phyloP scores from a whole-genome alignment of 2,797 vertebrate species.

The Odontamblyopus lacepedii region DNA sequence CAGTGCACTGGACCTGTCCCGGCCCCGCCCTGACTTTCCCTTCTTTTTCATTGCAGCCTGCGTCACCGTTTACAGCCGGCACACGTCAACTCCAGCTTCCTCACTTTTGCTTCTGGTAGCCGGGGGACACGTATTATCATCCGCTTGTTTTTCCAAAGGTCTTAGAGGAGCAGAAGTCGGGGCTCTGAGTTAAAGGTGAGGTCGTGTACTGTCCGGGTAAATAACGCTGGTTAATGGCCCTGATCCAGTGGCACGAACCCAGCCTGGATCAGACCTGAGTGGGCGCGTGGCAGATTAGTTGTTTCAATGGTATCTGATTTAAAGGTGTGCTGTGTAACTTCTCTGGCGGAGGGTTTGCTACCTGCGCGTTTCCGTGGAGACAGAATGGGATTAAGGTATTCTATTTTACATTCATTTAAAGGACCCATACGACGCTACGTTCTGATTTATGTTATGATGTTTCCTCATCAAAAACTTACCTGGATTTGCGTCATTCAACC shows the following conservation, averaged over 20 bases:
- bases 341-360: too few relatives aligned
- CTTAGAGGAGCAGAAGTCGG: slow-evolving; percentile 1
- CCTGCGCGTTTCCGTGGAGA: background rate
- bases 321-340: background rate
- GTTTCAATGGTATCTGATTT: slow-evolving; percentile 55
- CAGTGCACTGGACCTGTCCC: slow-evolving; percentile 66
- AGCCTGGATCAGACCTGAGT: slow-evolving; percentile 50
- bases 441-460: too few relatives aligned
- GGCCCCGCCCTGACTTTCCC: slow-evolving; percentile 61
- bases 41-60: slow-evolving; percentile 29
- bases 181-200: slow-evolving; percentile 47
- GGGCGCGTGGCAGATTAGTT: slow-evolving; percentile 32
- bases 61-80: slow-evolving; percentile 53
- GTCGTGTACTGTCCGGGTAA: background rate
- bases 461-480: too few relatives aligned
- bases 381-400: background rate
- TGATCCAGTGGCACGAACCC: slow-evolving; percentile 35
- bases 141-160: slow-evolving; percentile 13
- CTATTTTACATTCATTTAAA: too few relatives aligned
- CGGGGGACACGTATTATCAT: slow-evolving; percentile 25
- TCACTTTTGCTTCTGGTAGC: slow-evolving; percentile 36
- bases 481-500: too few relatives aligned
- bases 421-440: too few relatives aligned
- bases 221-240: slow-evolving; percentile 19
- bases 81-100: slow-evolving; percentile 54